Percentiles rank a stretch among this genome's conserved stretches.
phyloP scores from a whole-genome alignment of 2,113 vertebrate species.

The Macrotis lagotis region DNA sequence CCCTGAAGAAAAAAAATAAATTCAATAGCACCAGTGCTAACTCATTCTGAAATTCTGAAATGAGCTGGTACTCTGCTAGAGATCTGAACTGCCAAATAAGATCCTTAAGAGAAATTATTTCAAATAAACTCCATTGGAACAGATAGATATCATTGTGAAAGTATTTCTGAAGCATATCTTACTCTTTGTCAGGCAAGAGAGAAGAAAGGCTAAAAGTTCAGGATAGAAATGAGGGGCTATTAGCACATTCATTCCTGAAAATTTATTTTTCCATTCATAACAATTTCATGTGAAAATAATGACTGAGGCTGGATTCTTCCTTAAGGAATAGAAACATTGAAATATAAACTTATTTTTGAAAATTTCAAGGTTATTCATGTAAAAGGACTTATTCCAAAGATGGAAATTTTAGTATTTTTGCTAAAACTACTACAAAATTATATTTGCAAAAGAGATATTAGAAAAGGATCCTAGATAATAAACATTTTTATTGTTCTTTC shows the following conservation, averaged over 20 bases:
- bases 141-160: conserved; percentile 23
- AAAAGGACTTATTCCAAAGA: background rate
- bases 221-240: conserved; percentile 1
- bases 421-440: conserved; percentile 6
- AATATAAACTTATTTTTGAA: conserved; percentile 26
- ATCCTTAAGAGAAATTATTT: conserved; percentile 43
- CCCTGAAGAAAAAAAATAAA: conserved; percentile 51
- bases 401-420: background rate
- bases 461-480: background rate
- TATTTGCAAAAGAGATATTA: background rate
- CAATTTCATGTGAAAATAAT: conserved; percentile 20
- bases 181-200: conserved; percentile 16
- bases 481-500: background rate
- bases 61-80: conserved; percentile 21
- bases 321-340: conserved; percentile 17
- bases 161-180: background rate
- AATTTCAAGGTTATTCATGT: conserved; percentile 41
- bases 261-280: conserved; percentile 25
- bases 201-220: background rate
- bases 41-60: background rate
- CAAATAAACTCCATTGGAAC: background rate
- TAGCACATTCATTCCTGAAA: background rate
- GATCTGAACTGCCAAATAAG: conserved; percentile 3
- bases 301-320: background rate
- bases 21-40: conserved; percentile 29